These are phyloP conservation scores for Perca fluviatilis DNA, from an alignment of 2,113 vertebrate genomes.

Conservation along the genomic window DNA sequence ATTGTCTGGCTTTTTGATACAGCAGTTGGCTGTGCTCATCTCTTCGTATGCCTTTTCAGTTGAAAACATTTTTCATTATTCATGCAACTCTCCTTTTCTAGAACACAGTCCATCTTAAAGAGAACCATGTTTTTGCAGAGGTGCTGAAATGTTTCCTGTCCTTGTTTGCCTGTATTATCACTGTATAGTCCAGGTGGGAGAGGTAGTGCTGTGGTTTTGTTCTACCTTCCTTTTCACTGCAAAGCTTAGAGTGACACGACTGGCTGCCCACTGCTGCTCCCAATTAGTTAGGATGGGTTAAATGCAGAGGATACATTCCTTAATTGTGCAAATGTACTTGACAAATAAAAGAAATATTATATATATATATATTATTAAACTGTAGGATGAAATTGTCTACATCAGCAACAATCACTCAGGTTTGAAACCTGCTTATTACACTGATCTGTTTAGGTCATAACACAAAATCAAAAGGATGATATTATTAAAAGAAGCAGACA, in stretches of 20 bases:
- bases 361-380: background rate
- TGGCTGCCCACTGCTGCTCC: too few species aligned
- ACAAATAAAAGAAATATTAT: too few species aligned
- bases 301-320: too few species aligned
- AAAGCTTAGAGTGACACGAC: constrained; percentile 3
- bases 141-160: constrained; percentile 15
- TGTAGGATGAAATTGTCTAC: constrained; percentile 10
- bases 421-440: constrained; percentile 12
- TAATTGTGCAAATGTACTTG: too few species aligned
- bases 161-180: constrained; percentile 29
- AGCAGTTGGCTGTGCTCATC: constrained; percentile 11
- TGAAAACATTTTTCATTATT: constrained; percentile 71
- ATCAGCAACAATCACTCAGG: constrained; percentile 6
- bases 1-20: background rate
- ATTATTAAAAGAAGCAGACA: constrained; percentile 2
- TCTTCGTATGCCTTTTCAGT: constrained; percentile 7
- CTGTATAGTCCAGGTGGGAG: constrained; percentile 32
- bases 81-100: constrained; percentile 51
- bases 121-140: constrained; percentile 28
- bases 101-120: constrained; percentile 36
- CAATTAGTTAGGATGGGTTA: too few species aligned
- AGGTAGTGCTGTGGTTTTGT: constrained; percentile 25
- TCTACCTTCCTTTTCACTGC: constrained; percentile 23
- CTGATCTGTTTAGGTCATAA: background rate
- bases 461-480: background rate